Evolutionary conservation across 2,113 vertebrate species (phyloP), one percentile per base, ranked within the genome.

Genomic region (Montifringilla adamsi): DNA sequence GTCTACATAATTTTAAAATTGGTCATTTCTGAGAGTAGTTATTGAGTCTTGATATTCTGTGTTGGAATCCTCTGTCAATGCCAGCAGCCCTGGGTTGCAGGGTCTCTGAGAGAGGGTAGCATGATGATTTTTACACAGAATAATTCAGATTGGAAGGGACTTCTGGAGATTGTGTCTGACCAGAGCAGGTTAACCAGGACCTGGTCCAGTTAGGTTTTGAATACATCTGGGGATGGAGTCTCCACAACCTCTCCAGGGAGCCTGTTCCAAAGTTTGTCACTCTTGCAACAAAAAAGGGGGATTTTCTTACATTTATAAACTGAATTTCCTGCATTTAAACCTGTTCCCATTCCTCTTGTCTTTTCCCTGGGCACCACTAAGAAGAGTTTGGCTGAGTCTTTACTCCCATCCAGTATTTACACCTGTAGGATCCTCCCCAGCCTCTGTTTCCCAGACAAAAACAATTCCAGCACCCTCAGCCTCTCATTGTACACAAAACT

Each of bases 211-310:
- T 56, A 27, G 21, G 37, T 47, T 60, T 58, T 82, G 23, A n/a
- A 8, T 53, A 20, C 26, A 21, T 70, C 26, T 31, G n/a, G 20
- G 26, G 22, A 23, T 41, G n/a, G 64, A 87, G 35, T 26, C 35
- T 78, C 30, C 28, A 19, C 26, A 39, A 2, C 15, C 30, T 72
- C 18, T 75, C 15, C 4, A 3, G 47, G 30, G 63, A 88, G 21
- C 9, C 27, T 55, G 5, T 87, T 82, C 17, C 18, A 26, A 18
- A 55, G 12, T 68, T 72, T 60, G 35, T 62, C 15, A 5, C 46
- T 44, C 19, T 49, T 76, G 22, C 26, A 46, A 18, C 23, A 16
- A 43, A 55, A 72, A 28, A 14, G 7, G 1, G 0, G 0, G 0
- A 0, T 1, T 18, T 55, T 35, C 7, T 60, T 76, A 7, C 3